Base-by-base conservation (phyloP, 2,113 vertebrate species). In the Planiliza haematocheilus region DNA sequence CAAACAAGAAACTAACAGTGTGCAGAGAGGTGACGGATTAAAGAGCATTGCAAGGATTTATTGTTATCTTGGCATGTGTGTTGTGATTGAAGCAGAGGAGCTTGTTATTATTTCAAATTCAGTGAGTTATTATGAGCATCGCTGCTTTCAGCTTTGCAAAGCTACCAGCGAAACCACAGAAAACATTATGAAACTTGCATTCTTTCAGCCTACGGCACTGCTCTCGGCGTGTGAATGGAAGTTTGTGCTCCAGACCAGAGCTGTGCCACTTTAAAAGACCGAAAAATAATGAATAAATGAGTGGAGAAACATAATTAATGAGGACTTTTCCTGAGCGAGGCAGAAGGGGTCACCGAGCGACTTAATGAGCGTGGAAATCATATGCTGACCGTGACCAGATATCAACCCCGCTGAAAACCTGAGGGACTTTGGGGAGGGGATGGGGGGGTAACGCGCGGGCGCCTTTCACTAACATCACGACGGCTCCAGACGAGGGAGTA, bases 1-100 rank as follows among this genome's bases (percentile, higher is more conserved):
- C 24, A 30, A 5, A 30, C 48, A 59, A 8, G 20, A 71, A 30
- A 2, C n/a, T n/a, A n/a, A n/a, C n/a, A n/a, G 58, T 51, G 24
- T 34, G 18, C 21, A 12, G 18, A 45, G 20, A 73, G 24, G 37
- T 10, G 66, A 60, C 50, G 16, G 11, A 70, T 74, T 69, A 46
- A 70, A 65, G 45, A n/a, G 43, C 1, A 7, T 4, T 58, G 20
- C 13, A n/a, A 8, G 0, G 2, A 46, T 46, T 65, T 9, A 45
- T 9, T 37, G 8, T n/a, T 42, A 30, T 30, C 24, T 30, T 30
- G 24, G 24, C 24, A 30, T 5, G 5, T 30, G 24, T 30, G 24
- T 30, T 30, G 24, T 30, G 24, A 30, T 30, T 30, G 5, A 30
- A 30, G 5, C 24, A 30, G 24, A 30, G 5, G 24, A 30, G 24